phyloP scores from a whole-genome alignment of 30 jellyfish, hydroid and myxozoan genomes.

The Cassiopea xamachana region DNA sequence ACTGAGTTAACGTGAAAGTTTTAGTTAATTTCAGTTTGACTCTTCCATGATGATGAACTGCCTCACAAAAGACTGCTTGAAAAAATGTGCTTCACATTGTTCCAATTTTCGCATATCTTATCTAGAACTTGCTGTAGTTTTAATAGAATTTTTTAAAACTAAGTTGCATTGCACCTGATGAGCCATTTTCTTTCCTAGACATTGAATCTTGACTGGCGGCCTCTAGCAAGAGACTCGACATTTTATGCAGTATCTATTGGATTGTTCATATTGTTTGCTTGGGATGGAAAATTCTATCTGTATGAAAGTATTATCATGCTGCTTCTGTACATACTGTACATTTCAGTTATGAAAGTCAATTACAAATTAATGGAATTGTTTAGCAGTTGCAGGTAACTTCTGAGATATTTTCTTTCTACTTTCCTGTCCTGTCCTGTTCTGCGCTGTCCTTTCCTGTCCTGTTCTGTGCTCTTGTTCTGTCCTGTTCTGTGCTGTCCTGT shows the following conservation, averaged over 20 bases:
- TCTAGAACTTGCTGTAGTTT: no score
- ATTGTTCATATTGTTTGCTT: slow-evolving; percentile 73
- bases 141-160: no score
- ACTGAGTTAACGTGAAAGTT: no score
- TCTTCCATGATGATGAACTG: no score
- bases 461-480: background rate
- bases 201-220: slow-evolving; percentile 93
- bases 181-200: slow-evolving; percentile 25
- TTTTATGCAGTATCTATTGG: slow-evolving; percentile 84
- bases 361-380: slow-evolving; percentile 78
- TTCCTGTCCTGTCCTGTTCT: background rate
- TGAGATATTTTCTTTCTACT: background rate
- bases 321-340: slow-evolving; percentile 68
- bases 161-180: no score
- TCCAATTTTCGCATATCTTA: no score
- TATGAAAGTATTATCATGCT: slow-evolving; percentile 89
- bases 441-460: slow-evolving; percentile 1
- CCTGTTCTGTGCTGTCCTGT: background rate
- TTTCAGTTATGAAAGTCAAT: slow-evolving; percentile 84
- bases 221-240: slow-evolving; percentile 85
- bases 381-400: slow-evolving; percentile 69
- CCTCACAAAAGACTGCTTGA: no score
- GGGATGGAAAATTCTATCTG: slow-evolving; percentile 89
- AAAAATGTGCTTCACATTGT: no score
- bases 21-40: no score